These are phyloP conservation scores for Ctenoplectra terminalis DNA, from an alignment of 1,140 invertebrate genomes.

Conservation along the genomic window DNA sequence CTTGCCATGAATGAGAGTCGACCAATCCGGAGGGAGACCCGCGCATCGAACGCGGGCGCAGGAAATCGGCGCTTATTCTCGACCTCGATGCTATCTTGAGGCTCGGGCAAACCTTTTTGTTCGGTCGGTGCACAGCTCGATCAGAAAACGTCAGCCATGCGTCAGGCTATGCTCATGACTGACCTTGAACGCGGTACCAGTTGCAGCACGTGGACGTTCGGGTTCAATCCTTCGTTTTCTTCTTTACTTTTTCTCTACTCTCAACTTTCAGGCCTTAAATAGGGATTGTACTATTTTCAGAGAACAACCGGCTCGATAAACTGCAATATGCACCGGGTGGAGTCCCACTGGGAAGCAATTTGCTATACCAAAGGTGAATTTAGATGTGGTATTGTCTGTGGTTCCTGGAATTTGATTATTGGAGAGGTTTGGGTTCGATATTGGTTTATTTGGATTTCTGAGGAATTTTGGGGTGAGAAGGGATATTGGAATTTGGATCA, in stretches of 20 bases:
- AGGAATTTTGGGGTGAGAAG: too few relatives aligned
- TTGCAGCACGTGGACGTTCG: slow-evolving; percentile 32
- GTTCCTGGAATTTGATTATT: too few relatives aligned
- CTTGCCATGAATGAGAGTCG: slow-evolving; percentile 31
- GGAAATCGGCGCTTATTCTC: slow-evolving; percentile 51
- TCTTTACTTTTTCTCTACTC: neutral
- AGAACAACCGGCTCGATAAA: neutral
- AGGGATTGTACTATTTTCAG: slow-evolving; percentile 34
- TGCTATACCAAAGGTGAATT: neutral
- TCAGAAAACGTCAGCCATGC: slow-evolving; percentile 31
- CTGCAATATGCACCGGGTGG: neutral
- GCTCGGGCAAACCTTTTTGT: slow-evolving; percentile 19
- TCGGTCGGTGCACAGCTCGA: slow-evolving; percentile 15
- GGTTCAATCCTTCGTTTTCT: neutral
- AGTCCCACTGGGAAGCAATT: neutral
- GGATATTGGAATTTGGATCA: too few relatives aligned
- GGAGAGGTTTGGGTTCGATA: neutral
- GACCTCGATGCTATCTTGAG: slow-evolving; percentile 47
- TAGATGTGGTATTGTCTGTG: neutral
- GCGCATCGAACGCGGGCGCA: slow-evolving; percentile 7
- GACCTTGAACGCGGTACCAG: slow-evolving; percentile 48
- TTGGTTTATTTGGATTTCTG: neutral
- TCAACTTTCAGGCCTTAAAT: slow-evolving; percentile 13
- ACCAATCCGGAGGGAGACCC: neutral
- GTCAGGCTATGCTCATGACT: slow-evolving; percentile 12